Base-by-base conservation (phyloP, 2,113 vertebrate genomes). In the Alces alces region DNA sequence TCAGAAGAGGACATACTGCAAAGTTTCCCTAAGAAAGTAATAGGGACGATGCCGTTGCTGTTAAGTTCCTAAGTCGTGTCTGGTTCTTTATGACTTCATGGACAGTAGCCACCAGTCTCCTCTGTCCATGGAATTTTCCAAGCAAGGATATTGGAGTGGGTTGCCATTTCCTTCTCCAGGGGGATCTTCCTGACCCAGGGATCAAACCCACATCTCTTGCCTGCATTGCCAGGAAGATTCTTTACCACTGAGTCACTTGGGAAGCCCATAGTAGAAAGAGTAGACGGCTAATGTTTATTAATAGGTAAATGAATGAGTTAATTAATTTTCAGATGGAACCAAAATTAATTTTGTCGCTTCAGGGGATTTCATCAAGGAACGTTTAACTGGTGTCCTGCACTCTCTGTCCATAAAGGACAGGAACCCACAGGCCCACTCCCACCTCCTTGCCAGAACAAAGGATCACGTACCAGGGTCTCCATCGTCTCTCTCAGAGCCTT, bases 391-490 rank as follows among this genome's bases (percentile, higher is more conserved):
- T 39, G n/a, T 17, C n/a, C 64, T 92, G 6, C 5, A 80, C 54
- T 54, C 55, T 43, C 25, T 97, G 55, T 57, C 58, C 79, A 52
- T 39, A 84, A 50, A 91, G 66, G 23, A 79, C n/a, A 91, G 70
- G 27, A 70, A 91, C 16, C 39, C 13, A 73, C 1, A 66, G 78
- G 43, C 15, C 80, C 39, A 82, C 8, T 15, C 82, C 90, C 23
- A 95, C 60, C 3, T 83, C 66, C 66, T 96, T 95, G 87, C 91
- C 91, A 98, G 55, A 95, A 28, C 88, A 95, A 96, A 86, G 47
- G 43, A 85, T 97, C 96, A 98, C 88, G 80, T 98, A 99, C 99
- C 97, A 98, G 98, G 33, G 98, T 98, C 92, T 98, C 98, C 98
- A 99, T 33, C 0, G 98, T 98, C 95, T 98, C 96, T 78, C 95